phyloP scores from a whole-genome alignment of 2,113 vertebrate species.

The Passer montanus region DNA sequence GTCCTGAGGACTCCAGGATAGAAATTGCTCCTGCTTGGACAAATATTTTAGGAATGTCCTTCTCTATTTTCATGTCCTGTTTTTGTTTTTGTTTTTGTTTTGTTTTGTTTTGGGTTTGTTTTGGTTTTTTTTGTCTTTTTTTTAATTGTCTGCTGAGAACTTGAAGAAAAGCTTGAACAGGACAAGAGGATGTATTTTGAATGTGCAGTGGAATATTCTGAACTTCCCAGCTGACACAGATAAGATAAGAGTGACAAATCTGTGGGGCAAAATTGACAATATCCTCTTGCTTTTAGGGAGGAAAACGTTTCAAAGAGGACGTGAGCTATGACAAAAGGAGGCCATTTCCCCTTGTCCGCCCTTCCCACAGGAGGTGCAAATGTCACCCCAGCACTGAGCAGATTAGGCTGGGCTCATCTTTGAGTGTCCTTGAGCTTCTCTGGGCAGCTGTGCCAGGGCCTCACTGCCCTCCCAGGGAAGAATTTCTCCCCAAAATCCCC shows the following conservation, averaged over 20 bases:
- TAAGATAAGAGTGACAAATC: conserved; percentile 82
- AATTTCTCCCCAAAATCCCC: not conserved
- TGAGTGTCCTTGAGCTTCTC: not conserved
- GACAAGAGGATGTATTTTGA: conserved; percentile 83
- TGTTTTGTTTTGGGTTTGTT: no score
- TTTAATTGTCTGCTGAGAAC: conserved; percentile 77
- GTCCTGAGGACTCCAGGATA: not conserved
- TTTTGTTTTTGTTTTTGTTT: no score
- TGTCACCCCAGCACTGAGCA: not conserved
- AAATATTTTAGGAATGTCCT: conserved; percentile 1
- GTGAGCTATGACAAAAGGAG: not conserved
- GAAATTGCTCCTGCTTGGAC: not conserved
- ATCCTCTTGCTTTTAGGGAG: conserved; percentile 73
- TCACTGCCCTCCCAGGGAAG: not conserved
- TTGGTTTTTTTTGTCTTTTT: not conserved
- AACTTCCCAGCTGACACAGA: conserved; percentile 80
- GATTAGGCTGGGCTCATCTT: not conserved
- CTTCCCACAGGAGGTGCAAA: not conserved
- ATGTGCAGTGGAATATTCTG: conserved; percentile 76
- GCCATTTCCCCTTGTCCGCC: not conserved
- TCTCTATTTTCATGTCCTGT: not conserved
- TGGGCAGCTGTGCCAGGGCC: not conserved
- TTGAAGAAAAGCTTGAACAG: conserved; percentile 85
- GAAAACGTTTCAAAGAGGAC: not conserved
- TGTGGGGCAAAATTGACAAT: conserved; percentile 82